These are phyloP conservation scores for Perodicticus potto DNA, from an alignment of 2,797 vertebrate genomes.

Conservation along the genomic window DNA sequence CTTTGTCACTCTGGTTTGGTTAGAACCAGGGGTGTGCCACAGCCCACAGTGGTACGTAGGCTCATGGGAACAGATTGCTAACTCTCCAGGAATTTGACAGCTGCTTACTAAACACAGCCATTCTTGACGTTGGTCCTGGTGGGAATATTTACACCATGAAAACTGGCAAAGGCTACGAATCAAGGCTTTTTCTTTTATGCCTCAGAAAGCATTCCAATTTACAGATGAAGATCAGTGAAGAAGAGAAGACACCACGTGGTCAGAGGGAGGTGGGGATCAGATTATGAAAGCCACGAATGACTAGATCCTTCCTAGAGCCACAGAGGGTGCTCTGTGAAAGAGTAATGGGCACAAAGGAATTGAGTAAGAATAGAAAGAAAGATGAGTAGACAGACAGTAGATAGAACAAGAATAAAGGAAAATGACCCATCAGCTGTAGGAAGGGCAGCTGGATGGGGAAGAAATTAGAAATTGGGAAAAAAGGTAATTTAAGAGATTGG, in stretches of 20 bases:
- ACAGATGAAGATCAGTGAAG: not conserved
- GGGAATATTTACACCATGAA: not conserved
- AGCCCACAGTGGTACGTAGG: not conserved
- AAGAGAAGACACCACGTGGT: not conserved
- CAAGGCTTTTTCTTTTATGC: not conserved
- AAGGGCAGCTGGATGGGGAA: not conserved
- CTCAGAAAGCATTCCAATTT: not conserved
- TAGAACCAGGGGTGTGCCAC: not conserved
- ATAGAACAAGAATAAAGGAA: not conserved
- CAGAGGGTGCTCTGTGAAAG: not conserved
- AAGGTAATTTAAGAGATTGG: not conserved
- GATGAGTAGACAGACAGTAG: not conserved
- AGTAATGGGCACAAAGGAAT: not conserved
- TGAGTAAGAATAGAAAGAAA: not conserved
- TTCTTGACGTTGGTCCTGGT: not conserved
- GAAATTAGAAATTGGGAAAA: not conserved
- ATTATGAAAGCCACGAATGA: not conserved
- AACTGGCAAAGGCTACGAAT: not conserved
- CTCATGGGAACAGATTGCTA: not conserved
- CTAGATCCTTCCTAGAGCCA: not conserved
- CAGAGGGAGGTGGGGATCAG: not conserved
- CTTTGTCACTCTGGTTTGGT: not conserved
- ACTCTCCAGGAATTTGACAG: not conserved
- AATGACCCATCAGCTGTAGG: not conserved
- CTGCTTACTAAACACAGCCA: not conserved